Conservation (phyloP, 1,140 invertebrate species). For the Holcopasites calliopsidis region DNA sequence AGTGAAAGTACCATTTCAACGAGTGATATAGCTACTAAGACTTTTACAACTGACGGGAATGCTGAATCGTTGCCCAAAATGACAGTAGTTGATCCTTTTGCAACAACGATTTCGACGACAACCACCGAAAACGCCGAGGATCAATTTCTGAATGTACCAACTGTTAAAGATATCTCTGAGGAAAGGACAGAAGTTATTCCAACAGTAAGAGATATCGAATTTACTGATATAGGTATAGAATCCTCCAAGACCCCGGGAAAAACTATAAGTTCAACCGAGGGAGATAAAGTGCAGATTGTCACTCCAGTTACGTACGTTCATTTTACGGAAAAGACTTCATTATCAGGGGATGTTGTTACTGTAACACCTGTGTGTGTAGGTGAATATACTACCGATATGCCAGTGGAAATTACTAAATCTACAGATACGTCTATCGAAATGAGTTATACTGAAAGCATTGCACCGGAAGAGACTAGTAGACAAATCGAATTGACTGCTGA, state of each 20-base stretch:
- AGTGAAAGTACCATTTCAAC: neutral
- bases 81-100: too few species aligned
- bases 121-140: neutral
- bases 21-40: neutral
- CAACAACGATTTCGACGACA: neutral
- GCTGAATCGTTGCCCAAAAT: neutral
- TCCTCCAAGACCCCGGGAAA: neutral
- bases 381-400: neutral
- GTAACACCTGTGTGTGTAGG: constrained; percentile 10
- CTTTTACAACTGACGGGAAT: neutral
- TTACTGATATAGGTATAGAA: neutral
- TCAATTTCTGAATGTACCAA: neutral
- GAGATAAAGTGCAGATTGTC: constrained; percentile 15
- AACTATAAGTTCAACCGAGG: neutral
- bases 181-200: neutral
- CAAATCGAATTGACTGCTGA: neutral
- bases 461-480: neutral
- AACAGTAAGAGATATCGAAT: neutral
- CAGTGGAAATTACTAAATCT: neutral
- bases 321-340: neutral
- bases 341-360: neutral
- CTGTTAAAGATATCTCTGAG: neutral
- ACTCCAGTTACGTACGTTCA: constrained; percentile 16
- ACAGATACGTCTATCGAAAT: neutral
- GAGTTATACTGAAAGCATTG: neutral